Evolutionary conservation across 2,797 vertebrate genomes (phyloP).

Genomic region (Sciaenops ocellatus): DNA sequence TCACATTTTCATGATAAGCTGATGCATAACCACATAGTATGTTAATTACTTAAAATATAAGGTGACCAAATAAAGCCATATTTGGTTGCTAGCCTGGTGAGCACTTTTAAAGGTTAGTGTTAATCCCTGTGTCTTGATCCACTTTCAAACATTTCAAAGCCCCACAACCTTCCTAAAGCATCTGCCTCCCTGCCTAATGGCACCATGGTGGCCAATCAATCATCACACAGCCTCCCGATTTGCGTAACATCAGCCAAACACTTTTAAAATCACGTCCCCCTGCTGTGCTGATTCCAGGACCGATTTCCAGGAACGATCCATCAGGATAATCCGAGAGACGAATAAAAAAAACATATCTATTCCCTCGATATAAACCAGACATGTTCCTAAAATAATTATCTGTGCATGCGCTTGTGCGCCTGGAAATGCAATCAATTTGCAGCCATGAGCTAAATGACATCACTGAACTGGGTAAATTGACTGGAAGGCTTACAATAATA

Average conservation of each 20-base stretch:
- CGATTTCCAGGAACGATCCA: conserved; percentile 43
- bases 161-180: conserved; percentile 3
- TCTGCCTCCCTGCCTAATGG: conserved; percentile 22
- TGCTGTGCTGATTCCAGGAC: conserved; percentile 29
- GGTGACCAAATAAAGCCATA: too few species aligned
- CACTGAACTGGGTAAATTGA: conserved; percentile 65
- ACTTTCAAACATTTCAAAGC: conserved; percentile 14
- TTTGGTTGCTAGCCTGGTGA: too few species aligned
- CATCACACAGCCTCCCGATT: conserved; percentile 22
- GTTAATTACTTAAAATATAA: too few species aligned
- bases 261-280: conserved; percentile 24
- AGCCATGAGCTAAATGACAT: conserved; percentile 53
- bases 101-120: too few species aligned
- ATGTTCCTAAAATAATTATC: conserved; percentile 27
- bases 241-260: conserved; percentile 37
- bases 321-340: conserved; percentile 11
- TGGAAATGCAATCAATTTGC: conserved; percentile 53
- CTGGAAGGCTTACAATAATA: conserved; percentile 57
- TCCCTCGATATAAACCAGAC: conserved; percentile 33
- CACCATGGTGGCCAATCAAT: conserved; percentile 38
- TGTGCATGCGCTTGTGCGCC: background rate
- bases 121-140: background rate
- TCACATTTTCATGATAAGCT: too few species aligned
- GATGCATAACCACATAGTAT: too few species aligned
- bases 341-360: conserved; percentile 1